Base-by-base conservation (phyloP, 2,113 vertebrate genomes). In the Aphelocoma coerulescens region DNA sequence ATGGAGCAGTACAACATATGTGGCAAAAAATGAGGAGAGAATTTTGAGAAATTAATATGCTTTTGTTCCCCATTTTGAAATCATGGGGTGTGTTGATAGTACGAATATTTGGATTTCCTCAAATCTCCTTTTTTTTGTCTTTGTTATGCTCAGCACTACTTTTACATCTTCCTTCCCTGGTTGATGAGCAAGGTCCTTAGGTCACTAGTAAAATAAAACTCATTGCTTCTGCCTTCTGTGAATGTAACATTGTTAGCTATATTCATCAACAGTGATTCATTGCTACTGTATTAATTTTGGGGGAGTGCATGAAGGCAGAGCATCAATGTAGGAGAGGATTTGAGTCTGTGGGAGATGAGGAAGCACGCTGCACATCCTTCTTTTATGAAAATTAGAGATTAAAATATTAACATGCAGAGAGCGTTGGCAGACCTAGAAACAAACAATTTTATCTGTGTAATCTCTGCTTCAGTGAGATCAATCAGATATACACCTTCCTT, bases 31-130 rank as follows among this genome's bases (percentile, higher is more conserved):
- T 2, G 4, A 37, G 39, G 6, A 73, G 27, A 63, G 24, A 81
- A 67, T 59, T 62, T 1, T 2, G 13, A 32, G 19, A 83, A 93
- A 84, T 59, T 4, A 37, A 17, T 39, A 46, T 8, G 7, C 2
- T 67, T 84, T 81, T 91, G 4, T 48, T 85, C 14, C 57, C 7
- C 41, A 27, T 71, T 87, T 91, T 77, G 32, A 83, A 32, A 82
- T 30, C 16, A 63, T 57, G 13, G 5, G 0, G 1, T 10, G 0
- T n/a, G 6, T 49, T 86, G 30, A 55, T 48, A 67, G 13, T 24
- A 87, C 11, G 35, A 57, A 27, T 83, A 61, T 30, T 73, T 88
- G 22, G 24, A 52, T 58, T 79, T 81, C 39, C 26, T 68, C 7
- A 73, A 57, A 44, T 22, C 8, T 61, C 14, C 44, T 30, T 57